Evolutionary conservation across 2,888 invertebrate genomes (phyloP), one percentile per base, ranked within the genome.

Genomic region (Napeogenes inachia): DNA sequence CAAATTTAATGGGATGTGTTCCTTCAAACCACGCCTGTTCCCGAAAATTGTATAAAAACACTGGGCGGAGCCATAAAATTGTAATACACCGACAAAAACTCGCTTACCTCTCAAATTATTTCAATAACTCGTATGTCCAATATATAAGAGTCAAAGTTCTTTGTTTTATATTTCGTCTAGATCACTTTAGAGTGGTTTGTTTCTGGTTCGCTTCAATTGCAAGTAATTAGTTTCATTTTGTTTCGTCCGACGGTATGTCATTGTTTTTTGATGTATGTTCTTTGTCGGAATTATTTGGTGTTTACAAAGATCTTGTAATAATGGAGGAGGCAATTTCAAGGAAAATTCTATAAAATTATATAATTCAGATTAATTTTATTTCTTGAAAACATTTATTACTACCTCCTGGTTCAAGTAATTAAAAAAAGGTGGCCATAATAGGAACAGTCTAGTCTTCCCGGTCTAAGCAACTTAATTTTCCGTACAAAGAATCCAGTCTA

Each of bases 181-280:
- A 13, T 38, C 35, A n/a, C 38, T 21, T 33, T n/a, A 4, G 3
- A 38, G 32, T 60, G 30, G 12, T 55, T 54, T 38, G 30, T 42
- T 42, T 68, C 67, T 55, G 62, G 68, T 69, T 65, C 59, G 45
- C 56, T 56, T 63, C 75, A 73, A 75, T 74, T 73, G 72, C 70
- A 70, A 73, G 76, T 79, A 78, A 79, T 80, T 78, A 79, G 75
- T 69, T 72, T 73, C 74, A 78, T 80, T 80, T 80, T 73, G 77
- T 73, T 71, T 67, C 62, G 71, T 71, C 70, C 65, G 69, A 70
- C 63, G 77, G 79, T 74, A 78, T 80, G 73, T 73, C 60, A 60
- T 64, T 54, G 70, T 78, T 78, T 78, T 80, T 80, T 72, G 68
- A 71, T 70, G 74, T 64, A 73, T 73, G 68, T 71, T 72, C 68